Evolutionary conservation across 1,140 invertebrate genomes (phyloP).

Genomic region (Heliconius hermathena): DNA sequence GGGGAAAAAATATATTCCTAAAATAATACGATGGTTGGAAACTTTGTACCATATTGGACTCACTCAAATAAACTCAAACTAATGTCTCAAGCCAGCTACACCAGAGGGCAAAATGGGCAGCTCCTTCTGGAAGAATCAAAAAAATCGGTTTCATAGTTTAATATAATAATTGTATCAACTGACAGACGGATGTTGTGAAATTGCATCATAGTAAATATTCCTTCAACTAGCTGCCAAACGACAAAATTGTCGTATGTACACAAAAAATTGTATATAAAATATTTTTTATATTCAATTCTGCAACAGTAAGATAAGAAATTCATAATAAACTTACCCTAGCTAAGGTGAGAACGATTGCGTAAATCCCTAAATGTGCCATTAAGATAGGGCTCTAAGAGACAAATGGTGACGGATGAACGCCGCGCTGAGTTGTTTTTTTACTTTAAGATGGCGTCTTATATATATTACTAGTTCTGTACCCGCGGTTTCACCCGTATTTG

Average conservation of each 20-base stretch:
- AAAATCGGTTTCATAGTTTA: too few relatives aligned
- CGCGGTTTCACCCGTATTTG: too few relatives aligned
- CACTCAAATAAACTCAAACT: too few relatives aligned
- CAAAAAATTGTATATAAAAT: not conserved
- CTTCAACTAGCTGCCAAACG: not conserved
- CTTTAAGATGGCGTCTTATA: not conserved
- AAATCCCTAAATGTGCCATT: constrained; percentile 2
- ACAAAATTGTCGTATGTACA: not conserved
- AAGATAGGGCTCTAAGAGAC: not conserved
- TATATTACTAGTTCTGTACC: not conserved
- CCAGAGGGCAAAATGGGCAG: too few relatives aligned
- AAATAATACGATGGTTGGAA: too few relatives aligned
- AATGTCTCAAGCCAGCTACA: too few relatives aligned
- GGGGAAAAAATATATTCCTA: too few relatives aligned
- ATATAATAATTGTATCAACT: too few relatives aligned
- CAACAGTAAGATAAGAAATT: not conserved
- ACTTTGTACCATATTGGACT: too few relatives aligned
- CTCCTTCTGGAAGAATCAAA: too few relatives aligned
- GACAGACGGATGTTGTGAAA: too few relatives aligned
- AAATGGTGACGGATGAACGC: constrained; percentile 11
- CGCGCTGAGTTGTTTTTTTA: not conserved
- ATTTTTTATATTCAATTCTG: not conserved
- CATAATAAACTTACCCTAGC: not conserved
- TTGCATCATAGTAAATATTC: too few relatives aligned
- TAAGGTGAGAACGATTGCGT: constrained; percentile 11